Evolutionary conservation across 30 jellyfish, hydroid and myxozoan species (phyloP).

Genomic region (Sanderia malayensis): DNA sequence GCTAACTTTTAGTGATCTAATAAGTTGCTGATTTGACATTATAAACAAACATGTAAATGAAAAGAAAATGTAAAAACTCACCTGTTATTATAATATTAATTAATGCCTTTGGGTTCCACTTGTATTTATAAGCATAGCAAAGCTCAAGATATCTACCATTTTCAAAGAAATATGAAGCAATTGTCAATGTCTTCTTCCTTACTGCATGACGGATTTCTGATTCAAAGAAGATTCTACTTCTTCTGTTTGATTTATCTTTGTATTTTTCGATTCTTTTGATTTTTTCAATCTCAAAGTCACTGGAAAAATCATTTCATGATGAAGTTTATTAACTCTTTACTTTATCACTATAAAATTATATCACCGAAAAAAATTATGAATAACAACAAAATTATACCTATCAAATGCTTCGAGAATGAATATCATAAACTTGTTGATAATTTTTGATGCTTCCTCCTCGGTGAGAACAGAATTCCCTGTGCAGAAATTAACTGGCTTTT

Average conservation of each 20-base stretch:
- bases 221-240: not conserved
- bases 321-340: no score
- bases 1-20: no score
- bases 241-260: not conserved
- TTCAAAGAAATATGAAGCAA: not conserved
- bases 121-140: not conserved
- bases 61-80: no score
- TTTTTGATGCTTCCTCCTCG: slow-evolving; percentile 8
- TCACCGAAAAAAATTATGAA: no score
- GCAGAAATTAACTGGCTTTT: slow-evolving; percentile 16
- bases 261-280: not conserved
- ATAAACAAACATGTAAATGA: no score
- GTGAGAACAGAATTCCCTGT: not conserved
- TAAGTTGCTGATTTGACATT: no score
- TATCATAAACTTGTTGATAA: not conserved
- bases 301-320: no score
- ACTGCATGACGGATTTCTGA: not conserved
- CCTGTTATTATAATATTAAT: not conserved
- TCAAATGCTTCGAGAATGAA: not conserved
- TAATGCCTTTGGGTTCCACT: not conserved
- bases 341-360: no score
- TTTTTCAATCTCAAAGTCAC: not conserved
- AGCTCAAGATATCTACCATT: not conserved
- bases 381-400: not conserved
- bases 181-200: not conserved